phyloP scores from a whole-genome alignment of 2,888 invertebrate species.

The Mythimna pallens region DNA sequence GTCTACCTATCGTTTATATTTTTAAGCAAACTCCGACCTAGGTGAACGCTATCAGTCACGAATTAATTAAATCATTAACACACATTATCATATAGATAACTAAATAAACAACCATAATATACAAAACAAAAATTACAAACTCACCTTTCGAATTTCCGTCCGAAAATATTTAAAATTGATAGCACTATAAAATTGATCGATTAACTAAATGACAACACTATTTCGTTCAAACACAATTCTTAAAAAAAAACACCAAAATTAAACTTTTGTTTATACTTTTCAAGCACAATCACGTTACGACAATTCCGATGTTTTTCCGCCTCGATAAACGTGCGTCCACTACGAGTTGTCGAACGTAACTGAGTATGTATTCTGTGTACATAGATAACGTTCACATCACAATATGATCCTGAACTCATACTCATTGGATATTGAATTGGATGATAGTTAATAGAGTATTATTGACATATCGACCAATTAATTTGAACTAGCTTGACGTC shows the following conservation, averaged over 20 bases:
- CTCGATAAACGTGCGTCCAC: conserved; percentile 47
- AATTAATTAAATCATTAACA: conserved; percentile 13
- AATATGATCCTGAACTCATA: conserved; percentile 36
- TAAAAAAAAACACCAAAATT: conserved; percentile 3
- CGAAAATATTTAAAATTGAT: conserved; percentile 11
- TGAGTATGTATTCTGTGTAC: conserved; percentile 34
- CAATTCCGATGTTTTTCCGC: conserved; percentile 13
- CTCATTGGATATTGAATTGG: conserved; percentile 45
- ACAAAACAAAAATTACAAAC: conserved; percentile 14
- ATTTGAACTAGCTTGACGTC: conserved; percentile 23
- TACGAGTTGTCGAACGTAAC: conserved; percentile 38
- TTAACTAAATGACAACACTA: conserved; percentile 7
- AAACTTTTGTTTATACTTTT: conserved; percentile 13
- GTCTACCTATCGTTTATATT: conserved; percentile 25
- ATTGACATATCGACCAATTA: conserved; percentile 47
- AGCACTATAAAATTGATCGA: not conserved
- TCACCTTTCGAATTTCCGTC: conserved; percentile 41
- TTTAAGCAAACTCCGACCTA: conserved; percentile 21
- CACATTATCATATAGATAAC: not conserved
- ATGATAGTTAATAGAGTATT: conserved; percentile 52
- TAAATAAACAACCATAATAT: not conserved
- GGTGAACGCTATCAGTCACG: conserved; percentile 26
- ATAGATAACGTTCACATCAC: conserved; percentile 38
- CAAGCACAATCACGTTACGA: conserved; percentile 28
- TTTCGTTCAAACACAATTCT: conserved; percentile 25